Percentiles rank a stretch among this genome's conserved stretches.
Conservation (phyloP, 2,888 invertebrate species). For the Cryptophagus acutangulus region DNA sequence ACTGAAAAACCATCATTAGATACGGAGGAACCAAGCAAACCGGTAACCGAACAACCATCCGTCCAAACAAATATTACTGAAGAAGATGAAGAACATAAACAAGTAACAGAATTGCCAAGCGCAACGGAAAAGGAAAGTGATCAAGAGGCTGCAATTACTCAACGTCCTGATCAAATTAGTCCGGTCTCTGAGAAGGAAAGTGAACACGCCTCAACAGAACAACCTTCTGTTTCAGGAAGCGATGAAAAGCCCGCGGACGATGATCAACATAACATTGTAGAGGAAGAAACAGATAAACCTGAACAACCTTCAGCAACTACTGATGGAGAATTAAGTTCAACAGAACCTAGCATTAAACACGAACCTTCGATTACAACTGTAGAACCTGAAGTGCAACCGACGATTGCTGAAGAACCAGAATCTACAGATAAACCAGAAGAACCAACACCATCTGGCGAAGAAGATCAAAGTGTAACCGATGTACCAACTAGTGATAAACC, state of each 20-base stretch:
- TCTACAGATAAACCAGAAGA: slow-evolving; percentile 6
- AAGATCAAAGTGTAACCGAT: slow-evolving; percentile 10
- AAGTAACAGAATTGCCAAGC: slow-evolving; percentile 1
- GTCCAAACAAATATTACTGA: too few species aligned
- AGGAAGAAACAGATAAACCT: slow-evolving; percentile 9
- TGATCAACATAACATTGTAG: background rate
- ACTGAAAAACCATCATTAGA: slow-evolving; percentile 4
- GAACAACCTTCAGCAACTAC: slow-evolving; percentile 4
- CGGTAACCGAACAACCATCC: slow-evolving; percentile 8
- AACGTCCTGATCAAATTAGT: too few species aligned
- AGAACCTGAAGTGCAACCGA: slow-evolving; percentile 8
- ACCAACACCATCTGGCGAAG: slow-evolving; percentile 9
- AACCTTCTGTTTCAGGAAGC: too few species aligned
- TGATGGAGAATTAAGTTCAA: background rate
- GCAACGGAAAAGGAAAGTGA: slow-evolving; percentile 4
- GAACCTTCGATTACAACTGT: slow-evolving; percentile 7
- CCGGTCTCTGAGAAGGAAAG: too few species aligned
- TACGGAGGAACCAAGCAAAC: slow-evolving; percentile 5
- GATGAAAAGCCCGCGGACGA: background rate
- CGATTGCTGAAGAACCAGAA: slow-evolving; percentile 11
- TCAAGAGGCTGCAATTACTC: too few species aligned
- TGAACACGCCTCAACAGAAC: too few species aligned
- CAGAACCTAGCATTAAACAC: too few species aligned
- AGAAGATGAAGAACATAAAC: slow-evolving; percentile 14
- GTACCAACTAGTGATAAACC: background rate